phyloP scores from a whole-genome alignment of 2,113 vertebrate species.

The Erinaceus europaeus region DNA sequence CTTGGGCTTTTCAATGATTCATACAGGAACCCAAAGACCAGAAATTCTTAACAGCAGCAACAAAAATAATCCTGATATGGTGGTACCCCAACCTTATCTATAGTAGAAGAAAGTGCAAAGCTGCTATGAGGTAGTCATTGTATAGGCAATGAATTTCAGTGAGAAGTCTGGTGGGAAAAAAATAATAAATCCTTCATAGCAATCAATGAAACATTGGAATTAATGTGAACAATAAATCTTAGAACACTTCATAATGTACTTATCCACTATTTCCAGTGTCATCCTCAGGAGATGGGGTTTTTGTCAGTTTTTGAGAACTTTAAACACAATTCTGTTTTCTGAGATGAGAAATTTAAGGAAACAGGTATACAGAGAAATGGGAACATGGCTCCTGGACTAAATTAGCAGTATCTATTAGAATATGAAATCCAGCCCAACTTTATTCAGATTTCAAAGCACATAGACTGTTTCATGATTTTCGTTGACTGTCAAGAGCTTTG shows the following conservation, averaged over 20 bases:
- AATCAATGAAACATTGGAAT: neutral
- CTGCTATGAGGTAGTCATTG: too few relatives aligned
- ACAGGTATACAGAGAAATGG: neutral
- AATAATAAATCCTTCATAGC: neutral
- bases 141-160: too few relatives aligned
- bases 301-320: neutral
- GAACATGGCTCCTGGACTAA: neutral
- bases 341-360: neutral
- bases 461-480: neutral
- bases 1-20: too few relatives aligned
- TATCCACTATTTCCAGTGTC: neutral
- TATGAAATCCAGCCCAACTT: neutral
- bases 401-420: neutral
- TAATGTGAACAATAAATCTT: neutral
- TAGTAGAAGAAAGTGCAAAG: too few relatives aligned
- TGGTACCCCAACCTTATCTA: too few relatives aligned
- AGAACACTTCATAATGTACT: neutral
- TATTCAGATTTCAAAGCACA: neutral
- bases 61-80: too few relatives aligned
- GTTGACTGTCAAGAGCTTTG: neutral
- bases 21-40: too few relatives aligned
- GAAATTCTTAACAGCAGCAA: too few relatives aligned
- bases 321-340: neutral
- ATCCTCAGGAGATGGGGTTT: neutral
- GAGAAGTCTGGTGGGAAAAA: too few relatives aligned